A percentile compares a stretch with the other conserved stretches of the same genome.
Conservation (phyloP, 1,140 invertebrate species). For the Rhagoletis pomonella region DNA sequence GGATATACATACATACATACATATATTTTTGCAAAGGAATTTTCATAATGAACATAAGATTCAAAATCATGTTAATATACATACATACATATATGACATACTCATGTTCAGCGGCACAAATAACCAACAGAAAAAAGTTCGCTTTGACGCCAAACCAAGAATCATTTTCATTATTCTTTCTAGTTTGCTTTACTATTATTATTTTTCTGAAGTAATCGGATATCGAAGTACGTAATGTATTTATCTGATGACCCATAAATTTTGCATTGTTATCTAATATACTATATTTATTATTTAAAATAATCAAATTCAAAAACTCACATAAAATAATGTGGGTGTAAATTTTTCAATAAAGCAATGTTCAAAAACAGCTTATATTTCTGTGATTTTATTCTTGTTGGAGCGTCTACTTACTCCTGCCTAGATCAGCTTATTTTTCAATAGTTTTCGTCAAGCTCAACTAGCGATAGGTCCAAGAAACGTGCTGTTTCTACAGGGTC, state of each 20-base stretch:
- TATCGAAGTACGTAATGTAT: neutral
- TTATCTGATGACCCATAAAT: conserved; percentile 29
- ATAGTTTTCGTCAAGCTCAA: no score
- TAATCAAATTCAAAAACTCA: conserved; percentile 39
- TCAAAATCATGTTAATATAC: neutral
- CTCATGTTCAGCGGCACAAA: neutral
- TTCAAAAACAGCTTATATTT: conserved; percentile 7
- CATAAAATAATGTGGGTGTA: conserved; percentile 40
- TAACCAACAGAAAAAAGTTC: neutral
- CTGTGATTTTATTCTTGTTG: neutral
- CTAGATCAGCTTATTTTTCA: no score
- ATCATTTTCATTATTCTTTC: neutral
- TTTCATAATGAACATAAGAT: conserved; percentile 14
- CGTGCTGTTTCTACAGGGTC: no score
- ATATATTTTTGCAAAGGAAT: conserved; percentile 41
- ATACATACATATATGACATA: neutral
- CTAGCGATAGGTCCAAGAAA: no score
- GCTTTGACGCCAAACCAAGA: neutral
- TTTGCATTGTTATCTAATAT: conserved; percentile 31
- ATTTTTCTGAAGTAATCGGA: neutral
- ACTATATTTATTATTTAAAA: conserved; percentile 42
- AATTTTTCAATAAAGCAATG: conserved; percentile 42
- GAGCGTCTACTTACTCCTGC: no score
- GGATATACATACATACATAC: conserved; percentile 29
- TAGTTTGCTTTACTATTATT: conserved; percentile 23